Conservation (phyloP, 2,797 vertebrate species). For the Coregonus suidteri region DNA sequence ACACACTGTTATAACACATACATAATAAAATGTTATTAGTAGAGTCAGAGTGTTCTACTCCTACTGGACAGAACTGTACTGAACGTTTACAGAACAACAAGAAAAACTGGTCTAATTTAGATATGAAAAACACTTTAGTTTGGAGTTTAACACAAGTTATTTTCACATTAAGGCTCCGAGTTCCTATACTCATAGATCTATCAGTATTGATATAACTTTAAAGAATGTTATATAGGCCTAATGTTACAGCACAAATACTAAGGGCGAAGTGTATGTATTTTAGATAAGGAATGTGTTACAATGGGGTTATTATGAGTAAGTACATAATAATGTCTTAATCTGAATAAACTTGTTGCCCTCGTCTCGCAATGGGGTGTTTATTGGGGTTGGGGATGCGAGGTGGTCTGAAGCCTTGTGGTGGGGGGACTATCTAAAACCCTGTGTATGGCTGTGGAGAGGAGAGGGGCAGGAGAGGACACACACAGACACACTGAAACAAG, state of each 20-base stretch:
- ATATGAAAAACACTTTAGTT: background rate
- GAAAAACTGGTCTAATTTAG: background rate
- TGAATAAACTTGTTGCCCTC: background rate
- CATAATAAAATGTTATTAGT: background rate
- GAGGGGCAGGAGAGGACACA: background rate
- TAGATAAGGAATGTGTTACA: background rate
- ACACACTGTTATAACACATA: background rate
- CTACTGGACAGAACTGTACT: background rate
- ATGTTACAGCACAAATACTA: background rate
- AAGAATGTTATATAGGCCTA: background rate
- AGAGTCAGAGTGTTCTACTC: background rate
- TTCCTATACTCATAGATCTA: background rate
- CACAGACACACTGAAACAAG: background rate
- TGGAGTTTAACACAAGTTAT: background rate
- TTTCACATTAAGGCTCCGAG: background rate
- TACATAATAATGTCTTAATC: background rate
- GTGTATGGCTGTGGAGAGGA: slow-evolving; percentile 3
- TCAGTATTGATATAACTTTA: background rate
- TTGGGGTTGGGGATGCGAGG: background rate
- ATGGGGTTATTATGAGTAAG: background rate
- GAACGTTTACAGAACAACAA: background rate
- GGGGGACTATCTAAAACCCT: background rate
- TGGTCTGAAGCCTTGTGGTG: background rate
- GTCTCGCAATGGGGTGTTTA: background rate
- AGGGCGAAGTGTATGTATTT: background rate